These are phyloP conservation scores for Drosophila mayaguana DNA, from an alignment of 2,888 invertebrate species.

Conservation along the genomic window DNA sequence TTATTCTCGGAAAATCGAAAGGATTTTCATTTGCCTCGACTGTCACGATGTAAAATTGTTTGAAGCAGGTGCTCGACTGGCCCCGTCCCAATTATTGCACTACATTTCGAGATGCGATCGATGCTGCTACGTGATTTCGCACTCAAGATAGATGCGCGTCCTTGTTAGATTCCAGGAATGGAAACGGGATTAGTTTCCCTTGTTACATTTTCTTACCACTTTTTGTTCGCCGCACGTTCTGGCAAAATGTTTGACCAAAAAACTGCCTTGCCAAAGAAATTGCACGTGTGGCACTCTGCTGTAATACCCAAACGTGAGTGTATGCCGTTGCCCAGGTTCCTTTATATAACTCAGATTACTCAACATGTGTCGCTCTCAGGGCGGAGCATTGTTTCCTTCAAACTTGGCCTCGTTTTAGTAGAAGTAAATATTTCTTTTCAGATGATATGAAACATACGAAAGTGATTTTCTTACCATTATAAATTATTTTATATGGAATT, in stretches of 20 bases:
- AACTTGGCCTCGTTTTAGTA: background rate
- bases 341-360: conserved; percentile 15
- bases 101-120: conserved; percentile 14
- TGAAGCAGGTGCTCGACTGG: conserved; percentile 41
- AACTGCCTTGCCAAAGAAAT: conserved; percentile 24
- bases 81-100: conserved; percentile 54
- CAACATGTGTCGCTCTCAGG: background rate
- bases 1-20: conserved; percentile 50
- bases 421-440: no score
- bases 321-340: conserved; percentile 3
- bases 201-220: conserved; percentile 23
- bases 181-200: conserved; percentile 43
- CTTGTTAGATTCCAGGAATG: conserved; percentile 57
- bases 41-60: background rate
- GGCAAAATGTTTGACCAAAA: conserved; percentile 39
- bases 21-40: conserved; percentile 46
- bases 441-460: background rate
- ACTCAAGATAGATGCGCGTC: conserved; percentile 61
- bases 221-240: conserved; percentile 64
- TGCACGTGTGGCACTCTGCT: conserved; percentile 16
- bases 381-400: conserved; percentile 5
- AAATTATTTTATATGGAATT: no score
- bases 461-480: no score
- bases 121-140: conserved; percentile 67
- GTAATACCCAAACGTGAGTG: conserved; percentile 45